phyloP scores from a whole-genome alignment of 2,888 invertebrate genomes.

The Protodeltote pygarga region DNA sequence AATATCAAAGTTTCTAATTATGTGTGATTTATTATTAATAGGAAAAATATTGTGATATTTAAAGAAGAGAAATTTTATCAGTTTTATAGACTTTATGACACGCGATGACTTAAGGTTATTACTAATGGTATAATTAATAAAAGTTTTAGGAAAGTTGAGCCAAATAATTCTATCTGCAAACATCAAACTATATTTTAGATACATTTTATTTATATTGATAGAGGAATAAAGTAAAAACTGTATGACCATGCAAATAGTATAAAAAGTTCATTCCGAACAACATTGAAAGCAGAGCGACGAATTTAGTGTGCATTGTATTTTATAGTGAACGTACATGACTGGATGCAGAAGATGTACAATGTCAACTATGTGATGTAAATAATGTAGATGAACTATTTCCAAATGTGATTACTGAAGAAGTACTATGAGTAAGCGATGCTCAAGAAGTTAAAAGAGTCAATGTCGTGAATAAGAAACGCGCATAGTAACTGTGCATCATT shows the following conservation, averaged over 20 bases:
- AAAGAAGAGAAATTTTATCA: too few species aligned
- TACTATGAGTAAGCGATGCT: slow-evolving; percentile 37
- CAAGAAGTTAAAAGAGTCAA: slow-evolving; percentile 5
- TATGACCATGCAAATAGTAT: slow-evolving; percentile 60
- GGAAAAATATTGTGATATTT: background rate
- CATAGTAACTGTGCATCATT: slow-evolving; percentile 1
- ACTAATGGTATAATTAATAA: too few species aligned
- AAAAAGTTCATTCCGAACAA: slow-evolving; percentile 59
- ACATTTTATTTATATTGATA: slow-evolving; percentile 24
- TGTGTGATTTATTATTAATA: background rate
- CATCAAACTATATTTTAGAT: slow-evolving; percentile 33
- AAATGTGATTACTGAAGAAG: slow-evolving; percentile 17
- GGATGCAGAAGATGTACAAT: slow-evolving; percentile 19
- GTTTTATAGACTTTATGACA: too few species aligned
- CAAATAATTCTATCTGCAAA: slow-evolving; percentile 45
- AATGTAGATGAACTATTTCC: slow-evolving; percentile 20
- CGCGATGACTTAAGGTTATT: too few species aligned
- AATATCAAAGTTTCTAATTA: background rate
- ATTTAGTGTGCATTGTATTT: slow-evolving; percentile 46
- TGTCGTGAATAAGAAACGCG: background rate
- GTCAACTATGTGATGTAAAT: slow-evolving; percentile 3
- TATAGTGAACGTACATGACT: slow-evolving; percentile 29
- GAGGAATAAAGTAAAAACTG: slow-evolving; percentile 7
- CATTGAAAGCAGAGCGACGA: slow-evolving; percentile 71
- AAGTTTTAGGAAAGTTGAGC: background rate